phyloP scores from a whole-genome alignment of 2,113 vertebrate genomes.

The Mionectes macconnelli region DNA sequence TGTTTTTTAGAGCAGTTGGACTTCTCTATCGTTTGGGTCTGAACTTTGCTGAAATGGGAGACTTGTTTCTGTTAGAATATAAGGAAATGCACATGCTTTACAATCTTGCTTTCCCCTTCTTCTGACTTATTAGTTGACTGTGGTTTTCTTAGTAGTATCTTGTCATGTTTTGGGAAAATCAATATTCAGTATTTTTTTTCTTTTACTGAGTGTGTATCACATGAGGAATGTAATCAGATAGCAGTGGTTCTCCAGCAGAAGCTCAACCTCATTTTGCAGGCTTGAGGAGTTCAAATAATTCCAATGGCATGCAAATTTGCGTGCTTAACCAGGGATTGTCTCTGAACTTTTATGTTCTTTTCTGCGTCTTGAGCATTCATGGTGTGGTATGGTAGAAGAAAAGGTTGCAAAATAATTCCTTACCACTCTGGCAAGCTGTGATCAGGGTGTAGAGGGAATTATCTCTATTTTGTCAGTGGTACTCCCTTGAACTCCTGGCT shows the following conservation, averaged over 20 bases:
- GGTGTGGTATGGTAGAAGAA: constrained; percentile 6
- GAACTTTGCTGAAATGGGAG: neutral
- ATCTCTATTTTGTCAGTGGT: constrained; percentile 22
- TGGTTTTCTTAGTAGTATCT: neutral
- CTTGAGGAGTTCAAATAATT: constrained; percentile 3
- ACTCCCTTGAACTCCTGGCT: neutral
- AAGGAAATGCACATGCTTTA: neutral
- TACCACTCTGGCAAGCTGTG: neutral
- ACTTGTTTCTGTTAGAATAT: neutral
- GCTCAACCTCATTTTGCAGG: neutral
- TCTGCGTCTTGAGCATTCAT: constrained; percentile 34
- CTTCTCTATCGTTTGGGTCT: neutral
- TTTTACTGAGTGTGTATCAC: neutral
- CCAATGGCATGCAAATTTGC: neutral
- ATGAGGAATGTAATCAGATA: neutral
- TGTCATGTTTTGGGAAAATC: neutral
- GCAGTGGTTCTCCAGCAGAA: neutral
- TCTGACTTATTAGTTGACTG: neutral
- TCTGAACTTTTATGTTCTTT: constrained; percentile 21
- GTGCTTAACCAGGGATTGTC: constrained; percentile 37
- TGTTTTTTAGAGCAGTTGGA: neutral
- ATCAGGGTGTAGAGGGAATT: neutral
- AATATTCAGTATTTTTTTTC: neutral
- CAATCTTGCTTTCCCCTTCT: neutral
- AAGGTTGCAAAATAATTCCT: neutral